Percentiles rank a stretch among this genome's conserved stretches.
Evolutionary conservation across 2,797 vertebrate species (phyloP).

Genomic region (Microctenopoma lineatum): DNA sequence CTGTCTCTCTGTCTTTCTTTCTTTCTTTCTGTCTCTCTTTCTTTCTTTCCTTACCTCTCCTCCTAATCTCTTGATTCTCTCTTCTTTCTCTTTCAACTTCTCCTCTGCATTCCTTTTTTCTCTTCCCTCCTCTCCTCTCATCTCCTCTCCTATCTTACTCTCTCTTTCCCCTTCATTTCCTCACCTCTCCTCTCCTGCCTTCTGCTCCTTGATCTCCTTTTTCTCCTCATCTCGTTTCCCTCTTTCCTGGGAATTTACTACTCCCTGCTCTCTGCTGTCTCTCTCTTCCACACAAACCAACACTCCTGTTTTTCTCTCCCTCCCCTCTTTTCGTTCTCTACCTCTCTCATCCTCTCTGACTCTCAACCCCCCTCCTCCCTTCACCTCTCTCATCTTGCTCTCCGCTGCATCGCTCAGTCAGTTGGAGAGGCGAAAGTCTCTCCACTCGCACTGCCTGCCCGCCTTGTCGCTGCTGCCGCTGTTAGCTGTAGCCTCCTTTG

Average conservation of each 20-base stretch:
- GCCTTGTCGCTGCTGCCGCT: slow-evolving; percentile 41
- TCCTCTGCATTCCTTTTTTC: background rate
- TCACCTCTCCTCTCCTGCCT: background rate
- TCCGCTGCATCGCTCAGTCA: slow-evolving; percentile 76
- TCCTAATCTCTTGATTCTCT: background rate
- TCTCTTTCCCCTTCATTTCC: too few relatives aligned
- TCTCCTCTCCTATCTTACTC: background rate
- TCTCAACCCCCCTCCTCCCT: slow-evolving; percentile 12
- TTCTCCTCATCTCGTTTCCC: background rate
- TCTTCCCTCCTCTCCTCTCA: background rate
- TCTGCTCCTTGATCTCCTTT: background rate
- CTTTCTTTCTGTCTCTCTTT: fast-evolving
- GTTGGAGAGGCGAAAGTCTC: slow-evolving; percentile 76
- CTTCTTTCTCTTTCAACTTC: background rate
- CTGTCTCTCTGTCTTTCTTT: too few relatives aligned
- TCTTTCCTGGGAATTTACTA: background rate
- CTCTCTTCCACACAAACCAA: slow-evolving; percentile 2
- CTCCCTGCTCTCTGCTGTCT: background rate
- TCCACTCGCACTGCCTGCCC: slow-evolving; percentile 60
- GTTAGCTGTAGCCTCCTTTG: slow-evolving; percentile 44
- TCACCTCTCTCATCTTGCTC: slow-evolving; percentile 64
- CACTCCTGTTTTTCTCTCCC: slow-evolving; percentile 35
- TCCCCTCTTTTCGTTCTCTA: slow-evolving; percentile 30
- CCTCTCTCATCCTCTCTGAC: slow-evolving; percentile 34
- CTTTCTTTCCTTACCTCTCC: background rate